A percentile compares a stretch with the other conserved stretches of the same genome.
These are phyloP conservation scores for Corythornis cristatus DNA, from an alignment of 2,113 vertebrate genomes.

Conservation along the genomic window DNA sequence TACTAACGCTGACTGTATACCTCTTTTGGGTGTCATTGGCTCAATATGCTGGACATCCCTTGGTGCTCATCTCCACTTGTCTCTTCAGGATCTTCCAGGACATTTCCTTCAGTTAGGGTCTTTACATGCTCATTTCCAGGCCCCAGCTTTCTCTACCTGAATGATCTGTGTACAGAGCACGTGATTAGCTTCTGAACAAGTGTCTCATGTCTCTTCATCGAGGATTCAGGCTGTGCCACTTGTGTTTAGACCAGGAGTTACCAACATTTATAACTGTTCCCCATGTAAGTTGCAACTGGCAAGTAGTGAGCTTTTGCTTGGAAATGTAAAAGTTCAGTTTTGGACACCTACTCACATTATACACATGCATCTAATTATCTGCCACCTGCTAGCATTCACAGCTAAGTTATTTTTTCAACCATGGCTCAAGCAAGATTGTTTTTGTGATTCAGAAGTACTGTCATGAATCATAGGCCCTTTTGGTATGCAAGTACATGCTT, in stretches of 20 bases:
- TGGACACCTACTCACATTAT: accelerated
- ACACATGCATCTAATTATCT: not conserved
- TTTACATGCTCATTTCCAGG: not conserved
- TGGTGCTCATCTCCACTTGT: not conserved
- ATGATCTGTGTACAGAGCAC: not conserved
- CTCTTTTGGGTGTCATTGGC: not conserved
- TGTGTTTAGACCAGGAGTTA: not conserved
- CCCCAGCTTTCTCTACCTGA: not conserved
- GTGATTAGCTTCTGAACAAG: not conserved
- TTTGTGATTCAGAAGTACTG: slow-evolving; percentile 58
- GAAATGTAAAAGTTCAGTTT: not conserved
- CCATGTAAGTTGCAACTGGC: not conserved
- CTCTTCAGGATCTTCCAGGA: not conserved
- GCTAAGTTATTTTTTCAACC: not conserved
- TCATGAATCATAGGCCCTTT: slow-evolving; percentile 66
- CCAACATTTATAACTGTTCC: not conserved
- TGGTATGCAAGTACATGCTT: slow-evolving; percentile 35
- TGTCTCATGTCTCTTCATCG: not conserved
- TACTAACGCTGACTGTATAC: not conserved
- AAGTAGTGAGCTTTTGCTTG: not conserved
- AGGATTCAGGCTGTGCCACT: not conserved
- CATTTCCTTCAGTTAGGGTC: not conserved
- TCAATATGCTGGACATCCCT: not conserved
- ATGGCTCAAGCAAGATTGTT: not conserved
- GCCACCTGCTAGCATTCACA: not conserved